Conservation (phyloP, 37 sponge, comb jelly and placozoan genomes). For the Crambe crambe region DNA sequence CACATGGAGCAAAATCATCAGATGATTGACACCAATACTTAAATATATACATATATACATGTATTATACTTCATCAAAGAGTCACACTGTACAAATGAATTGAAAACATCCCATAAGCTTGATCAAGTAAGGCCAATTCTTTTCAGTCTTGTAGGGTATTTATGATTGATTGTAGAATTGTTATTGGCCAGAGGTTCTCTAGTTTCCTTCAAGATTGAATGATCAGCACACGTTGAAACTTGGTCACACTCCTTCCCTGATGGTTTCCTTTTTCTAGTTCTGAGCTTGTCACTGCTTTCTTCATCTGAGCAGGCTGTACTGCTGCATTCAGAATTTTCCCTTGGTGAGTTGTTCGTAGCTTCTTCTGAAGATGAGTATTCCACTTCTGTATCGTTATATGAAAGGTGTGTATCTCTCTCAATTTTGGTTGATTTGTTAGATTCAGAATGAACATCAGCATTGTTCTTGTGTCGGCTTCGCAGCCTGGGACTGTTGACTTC, state of each 20-base stretch:
- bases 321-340: too few species aligned
- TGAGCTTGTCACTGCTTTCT: too few species aligned
- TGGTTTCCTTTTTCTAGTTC: too few species aligned
- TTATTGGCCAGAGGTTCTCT: not conserved
- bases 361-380: too few species aligned
- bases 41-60: constrained; percentile 5
- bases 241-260: not conserved
- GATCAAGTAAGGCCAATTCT: not conserved
- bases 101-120: not conserved
- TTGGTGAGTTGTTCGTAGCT: too few species aligned
- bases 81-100: not conserved
- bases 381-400: too few species aligned
- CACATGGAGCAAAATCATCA: not conserved
- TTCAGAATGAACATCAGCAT: too few species aligned
- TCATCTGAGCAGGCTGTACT: too few species aligned
- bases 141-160: constrained; percentile 53
- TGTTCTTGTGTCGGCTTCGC: too few species aligned
- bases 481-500: too few species aligned
- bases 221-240: not conserved
- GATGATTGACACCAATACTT: constrained; percentile 72
- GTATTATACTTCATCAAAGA: not conserved
- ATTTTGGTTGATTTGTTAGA: too few species aligned
- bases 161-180: constrained; percentile 18
- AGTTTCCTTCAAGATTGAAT: constrained; percentile 25
- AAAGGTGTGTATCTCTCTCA: too few species aligned